Evolutionary conservation across 1,140 invertebrate species (phyloP).

Genomic region (Trichonephila clavata): DNA sequence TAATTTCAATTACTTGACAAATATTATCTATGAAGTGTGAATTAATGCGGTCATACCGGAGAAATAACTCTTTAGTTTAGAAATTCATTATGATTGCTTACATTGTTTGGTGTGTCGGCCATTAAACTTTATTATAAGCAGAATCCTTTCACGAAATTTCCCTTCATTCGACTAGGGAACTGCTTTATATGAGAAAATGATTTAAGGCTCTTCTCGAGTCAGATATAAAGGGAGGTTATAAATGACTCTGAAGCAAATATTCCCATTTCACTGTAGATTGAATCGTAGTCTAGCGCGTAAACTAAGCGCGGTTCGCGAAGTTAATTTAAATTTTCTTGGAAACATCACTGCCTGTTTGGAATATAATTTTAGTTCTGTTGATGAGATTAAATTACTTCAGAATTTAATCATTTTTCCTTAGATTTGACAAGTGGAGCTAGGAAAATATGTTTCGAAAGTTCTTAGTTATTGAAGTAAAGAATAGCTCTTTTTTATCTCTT

Average conservation of each 20-base stretch:
- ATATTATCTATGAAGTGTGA: too few species aligned
- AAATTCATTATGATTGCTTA: background rate
- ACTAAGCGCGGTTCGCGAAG: background rate
- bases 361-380: background rate
- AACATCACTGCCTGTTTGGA: background rate
- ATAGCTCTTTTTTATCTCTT: background rate
- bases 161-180: background rate
- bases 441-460: background rate
- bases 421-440: background rate
- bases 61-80: background rate
- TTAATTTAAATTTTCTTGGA: slow-evolving; percentile 22
- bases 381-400: background rate
- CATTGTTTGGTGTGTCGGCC: background rate
- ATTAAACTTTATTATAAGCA: background rate
- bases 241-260: background rate
- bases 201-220: background rate
- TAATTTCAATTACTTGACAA: too few species aligned
- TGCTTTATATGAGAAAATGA: slow-evolving; percentile 9
- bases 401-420: background rate
- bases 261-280: background rate
- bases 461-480: background rate
- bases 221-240: slow-evolving; percentile 19
- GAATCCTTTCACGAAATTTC: background rate
- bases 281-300: background rate
- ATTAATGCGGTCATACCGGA: background rate